Evolutionary conservation across 2,888 invertebrate genomes (phyloP).

Genomic region (Ganaspis brasiliensis): DNA sequence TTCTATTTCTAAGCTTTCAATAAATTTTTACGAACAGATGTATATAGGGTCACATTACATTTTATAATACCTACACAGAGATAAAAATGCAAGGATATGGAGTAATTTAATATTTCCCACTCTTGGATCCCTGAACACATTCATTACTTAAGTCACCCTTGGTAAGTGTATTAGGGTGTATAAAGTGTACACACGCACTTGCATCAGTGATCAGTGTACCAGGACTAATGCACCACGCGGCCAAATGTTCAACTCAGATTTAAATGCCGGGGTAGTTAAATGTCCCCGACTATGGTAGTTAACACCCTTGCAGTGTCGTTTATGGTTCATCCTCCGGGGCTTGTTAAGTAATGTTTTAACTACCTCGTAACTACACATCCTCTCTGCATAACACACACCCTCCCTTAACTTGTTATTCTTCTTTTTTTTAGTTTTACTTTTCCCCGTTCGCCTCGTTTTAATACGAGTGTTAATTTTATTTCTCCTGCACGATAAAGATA

Average conservation of each 20-base stretch:
- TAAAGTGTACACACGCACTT: constrained; percentile 50
- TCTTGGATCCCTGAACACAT: constrained; percentile 61
- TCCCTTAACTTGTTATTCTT: constrained; percentile 20
- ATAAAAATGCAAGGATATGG: constrained; percentile 13
- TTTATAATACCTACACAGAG: neutral
- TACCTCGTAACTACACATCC: constrained; percentile 52
- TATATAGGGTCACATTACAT: neutral
- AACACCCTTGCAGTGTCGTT: constrained; percentile 66
- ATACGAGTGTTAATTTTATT: constrained; percentile 21
- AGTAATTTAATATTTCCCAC: constrained; percentile 48
- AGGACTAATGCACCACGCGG: constrained; percentile 75
- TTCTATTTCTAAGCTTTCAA: too few relatives aligned
- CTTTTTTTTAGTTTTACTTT: constrained; percentile 6
- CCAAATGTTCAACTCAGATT: constrained; percentile 78
- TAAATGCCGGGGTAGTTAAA: constrained; percentile 72
- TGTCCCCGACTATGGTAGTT: constrained; percentile 69
- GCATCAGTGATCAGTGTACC: constrained; percentile 72
- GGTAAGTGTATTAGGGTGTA: constrained; percentile 58
- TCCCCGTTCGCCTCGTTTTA: neutral
- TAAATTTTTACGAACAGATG: constrained; percentile 13
- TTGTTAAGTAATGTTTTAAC: constrained; percentile 69
- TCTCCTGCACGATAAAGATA: constrained; percentile 25
- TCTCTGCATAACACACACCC: constrained; percentile 3
- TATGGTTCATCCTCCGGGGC: constrained; percentile 62
- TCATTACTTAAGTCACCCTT: constrained; percentile 72